phyloP scores from a whole-genome alignment of 2,113 vertebrate genomes.

The Mus spicilegus region DNA sequence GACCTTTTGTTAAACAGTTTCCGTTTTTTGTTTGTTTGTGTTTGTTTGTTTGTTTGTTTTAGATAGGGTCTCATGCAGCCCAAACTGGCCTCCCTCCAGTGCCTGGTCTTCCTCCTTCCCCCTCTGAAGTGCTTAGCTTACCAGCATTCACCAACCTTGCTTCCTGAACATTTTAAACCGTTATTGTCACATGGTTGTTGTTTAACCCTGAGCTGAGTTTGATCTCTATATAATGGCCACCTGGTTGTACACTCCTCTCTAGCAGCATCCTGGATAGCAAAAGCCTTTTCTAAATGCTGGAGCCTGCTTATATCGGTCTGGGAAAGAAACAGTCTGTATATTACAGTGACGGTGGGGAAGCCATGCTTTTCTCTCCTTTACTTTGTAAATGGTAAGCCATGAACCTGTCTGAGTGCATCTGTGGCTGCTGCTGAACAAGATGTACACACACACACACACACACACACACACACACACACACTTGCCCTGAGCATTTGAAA shows the following conservation, averaged over 20 bases:
- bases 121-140: not conserved
- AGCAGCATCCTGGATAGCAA: not conserved
- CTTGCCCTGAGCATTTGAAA: slow-evolving; percentile 40
- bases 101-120: not conserved
- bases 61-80: not conserved
- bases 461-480: not conserved
- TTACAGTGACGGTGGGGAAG: not conserved
- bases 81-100: not conserved
- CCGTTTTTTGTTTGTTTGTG: not conserved
- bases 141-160: not conserved
- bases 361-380: not conserved
- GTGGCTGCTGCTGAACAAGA: not conserved
- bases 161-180: not conserved
- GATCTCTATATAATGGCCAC: not conserved
- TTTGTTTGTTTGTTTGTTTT: not conserved
- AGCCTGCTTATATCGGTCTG: not conserved
- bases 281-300: slow-evolving; percentile 13
- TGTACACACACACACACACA: not conserved
- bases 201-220: not conserved
- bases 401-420: not conserved
- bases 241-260: not conserved
- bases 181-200: not conserved
- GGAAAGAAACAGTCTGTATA: not conserved
- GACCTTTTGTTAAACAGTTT: not conserved
- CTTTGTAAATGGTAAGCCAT: not conserved